Evolutionary conservation across 2,888 invertebrate genomes (phyloP), one percentile per base, ranked within the genome.

Genomic region (Sepiola atlantica): DNA sequence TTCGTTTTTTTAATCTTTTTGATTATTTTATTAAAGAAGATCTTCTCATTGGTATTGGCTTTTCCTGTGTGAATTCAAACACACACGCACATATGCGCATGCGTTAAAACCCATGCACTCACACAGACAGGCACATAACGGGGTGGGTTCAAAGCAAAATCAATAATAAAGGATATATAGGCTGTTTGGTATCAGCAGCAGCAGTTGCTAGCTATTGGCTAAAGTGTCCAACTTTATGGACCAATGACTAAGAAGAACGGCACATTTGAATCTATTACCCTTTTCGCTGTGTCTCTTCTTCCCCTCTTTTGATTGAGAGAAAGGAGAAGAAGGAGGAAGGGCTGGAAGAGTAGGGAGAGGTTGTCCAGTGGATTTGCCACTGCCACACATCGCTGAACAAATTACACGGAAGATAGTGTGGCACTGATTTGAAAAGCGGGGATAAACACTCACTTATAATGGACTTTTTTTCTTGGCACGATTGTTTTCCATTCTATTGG

Each of bases 351-450:
- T 32, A 16, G 14, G n/a, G n/a, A 77, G 77, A 77, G 16, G n/a
- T 77, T 77, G 77, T 77, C 77, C 77, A 77, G 77, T 77, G 77
- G 77, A 77, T 77, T 77, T 77, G 77, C 32, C 77, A 77, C 16
- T n/a, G 77, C 21, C 32, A 77, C 32, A 77, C 77, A n/a, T 77
- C 77, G n/a, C 18, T 32, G 77, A n/a, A 77, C 77, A 77, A 77
- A 77, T 77, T 77, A 77, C 77, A 77, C 21, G 77, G 77, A 77
- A 77, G 77, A 77, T 16, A n/a, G 16, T 32, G 77, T 16, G 16
- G 77, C 16, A 18, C 32, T 77, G 77, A 32, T 77, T 77, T 77
- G 77, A 77, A 77, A 77, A n/a, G 77, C n/a, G 16, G 21, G 28
- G 28, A 61, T 45, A 61, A 61, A 77, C 4, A 16, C n/a, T 77